These are phyloP conservation scores for Metridium senile DNA, from an alignment of 92 coral and sea anemone genomes.

Conservation along the genomic window DNA sequence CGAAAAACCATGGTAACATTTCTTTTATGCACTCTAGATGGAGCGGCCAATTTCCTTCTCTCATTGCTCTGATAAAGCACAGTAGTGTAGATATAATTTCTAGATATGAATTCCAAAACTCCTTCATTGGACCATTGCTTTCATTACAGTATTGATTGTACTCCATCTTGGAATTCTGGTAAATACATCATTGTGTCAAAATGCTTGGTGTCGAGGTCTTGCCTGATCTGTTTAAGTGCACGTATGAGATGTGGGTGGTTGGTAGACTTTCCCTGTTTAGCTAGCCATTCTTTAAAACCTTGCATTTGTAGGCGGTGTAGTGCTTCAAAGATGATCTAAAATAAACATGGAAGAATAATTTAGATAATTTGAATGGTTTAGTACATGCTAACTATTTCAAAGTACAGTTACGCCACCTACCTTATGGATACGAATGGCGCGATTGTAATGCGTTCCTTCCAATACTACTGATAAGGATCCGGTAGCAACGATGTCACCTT, in stretches of 20 bases:
- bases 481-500: slow-evolving; percentile 22
- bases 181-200: slow-evolving; percentile 37
- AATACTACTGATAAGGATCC: slow-evolving; percentile 30
- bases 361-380: no score
- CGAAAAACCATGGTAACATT: no score
- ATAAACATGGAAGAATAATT: neutral
- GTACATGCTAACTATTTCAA: neutral
- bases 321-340: slow-evolving; percentile 44
- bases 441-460: slow-evolving; percentile 39
- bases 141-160: slow-evolving; percentile 21
- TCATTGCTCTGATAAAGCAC: no score
- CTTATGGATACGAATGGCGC: slow-evolving; percentile 24
- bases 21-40: no score
- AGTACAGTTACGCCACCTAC: neutral
- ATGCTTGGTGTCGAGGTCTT: neutral
- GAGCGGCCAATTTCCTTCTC: no score
- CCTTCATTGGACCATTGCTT: slow-evolving; percentile 44
- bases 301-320: slow-evolving; percentile 35
- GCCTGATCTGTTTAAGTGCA: neutral
- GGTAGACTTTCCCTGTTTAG: neutral
- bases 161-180: slow-evolving; percentile 27
- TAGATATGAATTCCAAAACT: slow-evolving; percentile 42
- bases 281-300: slow-evolving; percentile 30
- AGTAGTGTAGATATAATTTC: no score
- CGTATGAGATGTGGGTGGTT: neutral